These are phyloP conservation scores for Papilio machaon DNA, from an alignment of 1,140 invertebrate genomes.

Conservation along the genomic window DNA sequence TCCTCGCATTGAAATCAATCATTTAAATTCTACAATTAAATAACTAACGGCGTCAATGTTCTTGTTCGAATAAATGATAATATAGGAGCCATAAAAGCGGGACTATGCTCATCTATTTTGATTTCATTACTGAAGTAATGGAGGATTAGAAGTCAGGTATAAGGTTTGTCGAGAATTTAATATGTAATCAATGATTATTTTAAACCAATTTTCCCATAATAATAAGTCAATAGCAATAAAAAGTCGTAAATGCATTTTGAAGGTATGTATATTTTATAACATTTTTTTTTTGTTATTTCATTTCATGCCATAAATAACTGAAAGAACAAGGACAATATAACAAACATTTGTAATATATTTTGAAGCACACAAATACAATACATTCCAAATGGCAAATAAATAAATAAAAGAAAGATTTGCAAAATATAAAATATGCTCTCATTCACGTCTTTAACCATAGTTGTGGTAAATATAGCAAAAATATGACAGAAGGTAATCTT, in stretches of 20 bases:
- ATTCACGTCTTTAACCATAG: not conserved
- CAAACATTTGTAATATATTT: not conserved
- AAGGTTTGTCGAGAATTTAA: no score
- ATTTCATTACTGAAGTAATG: no score
- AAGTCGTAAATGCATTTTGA: not conserved
- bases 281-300: conserved; percentile 19
- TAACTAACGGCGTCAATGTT: no score
- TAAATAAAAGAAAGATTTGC: not conserved
- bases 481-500: not conserved
- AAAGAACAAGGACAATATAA: conserved; percentile 1
- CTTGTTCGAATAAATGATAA: no score
- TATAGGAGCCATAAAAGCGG: no score
- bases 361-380: conserved; percentile 15
- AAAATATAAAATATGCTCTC: not conserved
- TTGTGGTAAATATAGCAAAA: not conserved
- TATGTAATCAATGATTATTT: no score
- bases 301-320: not conserved
- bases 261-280: conserved; percentile 18
- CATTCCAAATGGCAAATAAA: not conserved
- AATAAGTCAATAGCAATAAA: not conserved
- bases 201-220: not conserved
- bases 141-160: no score
- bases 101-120: no score
- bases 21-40: no score
- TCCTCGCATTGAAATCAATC: no score